Base-by-base conservation (phyloP, 23 tunicate species). In the Diplosoma virens region DNA sequence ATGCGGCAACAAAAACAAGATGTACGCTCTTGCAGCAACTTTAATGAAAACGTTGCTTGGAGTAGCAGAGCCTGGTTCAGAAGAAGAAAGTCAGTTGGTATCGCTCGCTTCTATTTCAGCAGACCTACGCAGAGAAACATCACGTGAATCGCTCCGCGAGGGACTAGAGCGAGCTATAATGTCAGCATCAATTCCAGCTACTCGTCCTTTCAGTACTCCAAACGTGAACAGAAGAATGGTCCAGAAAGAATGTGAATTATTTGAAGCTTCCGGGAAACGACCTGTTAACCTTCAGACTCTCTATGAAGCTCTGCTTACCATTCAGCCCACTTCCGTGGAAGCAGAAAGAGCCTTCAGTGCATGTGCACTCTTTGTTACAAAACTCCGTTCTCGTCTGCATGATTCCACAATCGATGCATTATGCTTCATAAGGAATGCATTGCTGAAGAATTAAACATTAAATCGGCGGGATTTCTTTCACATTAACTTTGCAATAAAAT, bases 321-420 rank as follows among this genome's bases (percentile, higher is more conserved):
- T 75, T 75, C 66, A 77, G 81, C 81, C 81, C 53, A 77, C 81
- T 58, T 77, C 86, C 56, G 78, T 81, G 54, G 86, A 81, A 81
- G 86, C 86, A 71, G 86, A 81, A 71, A 71, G 79, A 79, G 83
- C 83, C 67, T 59, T 77, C 30, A 52, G 78, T 81, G 86, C 69
- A 81, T 58, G 69, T 55, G 69, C 79, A 52, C 86, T 70, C 32
- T 81, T 81, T 70, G 86, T 30, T 30, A 71, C 78, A 30, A 66
- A 81, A 77, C 81, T 77, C 81, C 71, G 81, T 30, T 77, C 54
- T 32, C 81, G 81, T 59, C 70, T 77, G 60, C 50, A 77, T 1
- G 54, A 77, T 58, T 58, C 81, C 3, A 59, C 70, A 34, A 35
- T 77, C 34, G 81, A 77, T 77, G 81, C 81, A 16, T 77, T 77